These are phyloP conservation scores for Tachysurus fulvidraco DNA, from an alignment of 2,113 vertebrate genomes.

Conservation along the genomic window DNA sequence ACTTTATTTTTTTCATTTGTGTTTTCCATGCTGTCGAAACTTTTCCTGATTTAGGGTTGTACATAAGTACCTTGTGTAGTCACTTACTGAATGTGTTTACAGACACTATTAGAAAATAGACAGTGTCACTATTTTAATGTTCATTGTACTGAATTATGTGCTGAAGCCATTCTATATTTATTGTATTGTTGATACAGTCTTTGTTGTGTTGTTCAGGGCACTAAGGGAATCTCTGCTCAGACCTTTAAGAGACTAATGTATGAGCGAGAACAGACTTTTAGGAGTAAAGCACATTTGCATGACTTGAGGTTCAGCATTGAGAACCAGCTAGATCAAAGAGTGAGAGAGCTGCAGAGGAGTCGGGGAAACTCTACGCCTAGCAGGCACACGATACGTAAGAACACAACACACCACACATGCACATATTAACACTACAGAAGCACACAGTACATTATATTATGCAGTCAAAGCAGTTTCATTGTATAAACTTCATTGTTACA, in stretches of 20 bases:
- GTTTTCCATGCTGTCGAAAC: too few relatives aligned
- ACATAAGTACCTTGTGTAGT: background rate
- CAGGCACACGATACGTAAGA: constrained; percentile 48
- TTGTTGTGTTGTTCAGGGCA: constrained; percentile 53
- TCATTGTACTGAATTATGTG: background rate
- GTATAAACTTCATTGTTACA: background rate
- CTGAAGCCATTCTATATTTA: background rate
- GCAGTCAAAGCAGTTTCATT: background rate
- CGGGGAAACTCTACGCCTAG: background rate
- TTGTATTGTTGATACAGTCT: background rate
- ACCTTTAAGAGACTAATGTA: constrained; percentile 60
- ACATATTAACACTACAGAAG: background rate
- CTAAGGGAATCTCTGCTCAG: constrained; percentile 62
- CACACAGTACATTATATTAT: background rate
- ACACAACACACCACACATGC: background rate
- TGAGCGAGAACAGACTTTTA: constrained; percentile 62
- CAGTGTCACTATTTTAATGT: background rate
- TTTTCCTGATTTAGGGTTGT: background rate
- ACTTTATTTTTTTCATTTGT: too few relatives aligned
- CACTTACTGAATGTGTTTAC: background rate
- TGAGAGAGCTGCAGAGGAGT: constrained; percentile 45
- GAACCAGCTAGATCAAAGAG: constrained; percentile 49
- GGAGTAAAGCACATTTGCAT: constrained; percentile 56
- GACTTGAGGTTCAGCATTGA: constrained; percentile 58
- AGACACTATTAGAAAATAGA: too few relatives aligned